phyloP scores from a whole-genome alignment of 2,113 vertebrate genomes.

The Etheostoma spectabile region DNA sequence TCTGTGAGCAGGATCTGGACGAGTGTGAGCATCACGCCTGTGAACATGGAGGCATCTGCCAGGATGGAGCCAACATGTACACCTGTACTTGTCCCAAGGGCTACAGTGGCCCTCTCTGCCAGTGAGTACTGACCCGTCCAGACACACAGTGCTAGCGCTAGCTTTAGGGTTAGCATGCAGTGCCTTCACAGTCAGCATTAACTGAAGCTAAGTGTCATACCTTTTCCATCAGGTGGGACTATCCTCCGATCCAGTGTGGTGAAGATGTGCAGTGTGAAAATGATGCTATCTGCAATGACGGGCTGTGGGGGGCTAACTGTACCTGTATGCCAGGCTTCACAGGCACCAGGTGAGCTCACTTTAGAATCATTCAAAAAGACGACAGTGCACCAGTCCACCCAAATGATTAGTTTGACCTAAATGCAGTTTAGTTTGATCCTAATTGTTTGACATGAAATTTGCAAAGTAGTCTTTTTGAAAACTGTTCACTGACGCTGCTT shows the following conservation, averaged over 20 bases:
- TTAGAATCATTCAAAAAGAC: not conserved
- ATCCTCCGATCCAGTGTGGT: conserved; percentile 86
- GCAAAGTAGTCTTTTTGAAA: too few relatives aligned
- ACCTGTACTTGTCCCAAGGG: conserved; percentile 85
- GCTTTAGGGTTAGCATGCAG: not conserved
- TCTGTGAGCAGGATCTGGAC: conserved; percentile 87
- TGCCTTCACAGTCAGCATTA: not conserved
- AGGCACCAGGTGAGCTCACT: conserved; percentile 85
- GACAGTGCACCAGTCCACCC: not conserved
- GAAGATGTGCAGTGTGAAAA: conserved; percentile 87
- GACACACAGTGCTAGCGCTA: not conserved
- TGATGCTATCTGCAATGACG: conserved; percentile 83
- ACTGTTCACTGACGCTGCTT: too few relatives aligned
- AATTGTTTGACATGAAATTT: too few relatives aligned
- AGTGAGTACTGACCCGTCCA: conserved; percentile 82
- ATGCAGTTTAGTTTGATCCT: not conserved
- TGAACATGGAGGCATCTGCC: conserved; percentile 86
- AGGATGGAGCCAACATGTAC: conserved; percentile 85
- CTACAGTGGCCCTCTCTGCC: conserved; percentile 86
- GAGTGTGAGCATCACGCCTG: conserved; percentile 88
- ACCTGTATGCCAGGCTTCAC: conserved; percentile 87
- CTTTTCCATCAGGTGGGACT: conserved; percentile 83
- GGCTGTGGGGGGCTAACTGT: conserved; percentile 90
- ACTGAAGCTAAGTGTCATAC: not conserved
- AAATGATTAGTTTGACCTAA: not conserved